Evolutionary conservation across 2,797 vertebrate species (phyloP), one percentile per base, ranked within the genome.

Genomic region (Hemibagrus guttatus): DNA sequence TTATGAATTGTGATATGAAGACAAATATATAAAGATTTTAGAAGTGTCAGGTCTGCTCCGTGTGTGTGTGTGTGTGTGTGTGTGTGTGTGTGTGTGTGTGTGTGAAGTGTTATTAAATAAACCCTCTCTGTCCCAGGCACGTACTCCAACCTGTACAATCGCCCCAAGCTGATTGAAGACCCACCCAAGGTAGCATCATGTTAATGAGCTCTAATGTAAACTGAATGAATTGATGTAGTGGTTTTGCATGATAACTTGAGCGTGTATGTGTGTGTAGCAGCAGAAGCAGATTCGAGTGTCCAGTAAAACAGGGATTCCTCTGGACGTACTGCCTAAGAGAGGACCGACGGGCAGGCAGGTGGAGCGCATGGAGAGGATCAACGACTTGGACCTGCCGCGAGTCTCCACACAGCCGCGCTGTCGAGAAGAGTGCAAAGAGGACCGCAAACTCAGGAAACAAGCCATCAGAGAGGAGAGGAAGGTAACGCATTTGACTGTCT

Each of bases 91-190:
- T 35, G 66, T 35, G 66, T 71, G 68, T n/a, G 17, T 12, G 66
- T 54, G 52, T 39, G n/a, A n/a, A n/a, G 66, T 31, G 64, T 54
- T 85, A 21, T 64, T 63, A 8, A 66, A 21, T 28, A 21, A 74
- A 17, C 1, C 54, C 6, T 11, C 49, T 83, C 11, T 69, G 12
- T 78, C 54, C 14, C 91, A 99, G 98, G 98, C 92, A 99, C 98
- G 0, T 99, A 99, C 80, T 99, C 98, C 85, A 99, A 98, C 92
- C 93, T 99, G 7, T 98, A 98, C 83, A 99, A 99, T 94, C 95
- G 97, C 81, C 98, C 98, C 46, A 98, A 98, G 46, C 92, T 99
- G 90, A 99, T 99, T 75, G 91, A 95, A 59, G 97, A 97, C 14
- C 96, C 97, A 21, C 91, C 94, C 66, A 97, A 97, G 96, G 98